A percentile compares a stretch with the other conserved stretches of the same genome.
These are phyloP conservation scores for Tachypleus tridentatus DNA, from an alignment of 1,140 invertebrate genomes.

Conservation along the genomic window DNA sequence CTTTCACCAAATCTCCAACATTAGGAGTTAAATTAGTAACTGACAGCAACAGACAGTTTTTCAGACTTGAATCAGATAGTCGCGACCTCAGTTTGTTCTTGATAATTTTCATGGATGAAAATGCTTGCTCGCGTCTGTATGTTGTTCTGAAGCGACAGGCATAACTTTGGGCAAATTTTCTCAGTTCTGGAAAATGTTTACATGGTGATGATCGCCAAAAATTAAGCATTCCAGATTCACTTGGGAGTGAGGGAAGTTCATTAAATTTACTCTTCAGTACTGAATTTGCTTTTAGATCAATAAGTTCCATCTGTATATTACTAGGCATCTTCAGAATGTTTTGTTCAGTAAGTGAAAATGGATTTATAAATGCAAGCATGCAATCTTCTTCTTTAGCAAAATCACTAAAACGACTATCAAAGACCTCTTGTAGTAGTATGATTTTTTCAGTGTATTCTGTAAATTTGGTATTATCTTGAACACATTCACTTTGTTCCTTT, in stretches of 20 bases:
- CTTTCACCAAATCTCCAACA: not conserved
- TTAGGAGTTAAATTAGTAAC: conserved; percentile 2
- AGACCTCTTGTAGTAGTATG: not conserved
- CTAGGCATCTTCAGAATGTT: not conserved
- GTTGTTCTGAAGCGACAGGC: not conserved
- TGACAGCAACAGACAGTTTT: conserved; percentile 3
- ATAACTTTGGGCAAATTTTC: conserved; percentile 1
- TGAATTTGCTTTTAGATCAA: conserved; percentile 4
- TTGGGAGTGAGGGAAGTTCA: not conserved
- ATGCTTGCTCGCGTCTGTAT: conserved; percentile 5
- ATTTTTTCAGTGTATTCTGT: conserved; percentile 1
- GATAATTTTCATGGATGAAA: not conserved
- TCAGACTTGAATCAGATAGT: not conserved
- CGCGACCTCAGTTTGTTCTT: conserved; percentile 2
- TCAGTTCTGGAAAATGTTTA: conserved; percentile 5
- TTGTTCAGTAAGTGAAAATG: conserved; percentile 4
- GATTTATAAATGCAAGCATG: conserved; percentile 1
- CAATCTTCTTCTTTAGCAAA: not conserved
- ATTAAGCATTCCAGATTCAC: not conserved
- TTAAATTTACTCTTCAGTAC: not conserved
- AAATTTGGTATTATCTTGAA: conserved; percentile 5
- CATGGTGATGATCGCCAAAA: conserved; percentile 4
- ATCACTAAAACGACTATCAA: not conserved
- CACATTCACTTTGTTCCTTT: conserved; percentile 4
- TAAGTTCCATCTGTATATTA: conserved; percentile 2